Evolutionary conservation across 2,888 invertebrate genomes (phyloP).

Genomic region (Sinelater perroti): DNA sequence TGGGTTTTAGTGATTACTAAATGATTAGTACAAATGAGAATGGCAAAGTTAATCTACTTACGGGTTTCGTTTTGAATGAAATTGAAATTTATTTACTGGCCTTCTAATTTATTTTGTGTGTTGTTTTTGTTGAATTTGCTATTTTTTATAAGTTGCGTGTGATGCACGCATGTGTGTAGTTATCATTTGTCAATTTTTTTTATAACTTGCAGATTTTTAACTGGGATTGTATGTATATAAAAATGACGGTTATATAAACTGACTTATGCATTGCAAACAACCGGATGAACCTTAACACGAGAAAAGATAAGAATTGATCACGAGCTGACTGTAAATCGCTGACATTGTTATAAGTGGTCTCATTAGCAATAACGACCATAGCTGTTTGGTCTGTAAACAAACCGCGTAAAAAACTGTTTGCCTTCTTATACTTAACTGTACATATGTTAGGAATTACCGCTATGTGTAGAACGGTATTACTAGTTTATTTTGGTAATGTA

Average conservation of each 20-base stretch:
- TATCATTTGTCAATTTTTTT: too few relatives aligned
- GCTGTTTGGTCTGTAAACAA: constrained; percentile 1
- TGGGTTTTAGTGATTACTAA: too few relatives aligned
- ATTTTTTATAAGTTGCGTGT: too few relatives aligned
- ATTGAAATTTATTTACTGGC: background rate
- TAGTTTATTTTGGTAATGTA: constrained; percentile 32
- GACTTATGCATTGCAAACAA: background rate
- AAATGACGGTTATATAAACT: background rate
- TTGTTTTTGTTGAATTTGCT: background rate
- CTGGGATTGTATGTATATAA: too few relatives aligned
- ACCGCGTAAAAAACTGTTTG: constrained; percentile 20
- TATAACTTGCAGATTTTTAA: too few relatives aligned
- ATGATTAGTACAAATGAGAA: constrained; percentile 2
- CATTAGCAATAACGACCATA: background rate
- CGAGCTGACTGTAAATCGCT: too few relatives aligned
- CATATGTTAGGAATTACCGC: constrained; percentile 9
- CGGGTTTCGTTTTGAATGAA: background rate
- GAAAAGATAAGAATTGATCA: background rate
- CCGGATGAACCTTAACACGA: constrained; percentile 6
- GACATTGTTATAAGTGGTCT: too few relatives aligned
- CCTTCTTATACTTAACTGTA: constrained; percentile 22
- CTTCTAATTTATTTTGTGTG: constrained; percentile 5
- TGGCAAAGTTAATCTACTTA: background rate
- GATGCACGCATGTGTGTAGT: too few relatives aligned
- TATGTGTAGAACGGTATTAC: constrained; percentile 20